Conservation (phyloP, 2,888 invertebrate genomes). For the Rhaphigaster nebulosa region DNA sequence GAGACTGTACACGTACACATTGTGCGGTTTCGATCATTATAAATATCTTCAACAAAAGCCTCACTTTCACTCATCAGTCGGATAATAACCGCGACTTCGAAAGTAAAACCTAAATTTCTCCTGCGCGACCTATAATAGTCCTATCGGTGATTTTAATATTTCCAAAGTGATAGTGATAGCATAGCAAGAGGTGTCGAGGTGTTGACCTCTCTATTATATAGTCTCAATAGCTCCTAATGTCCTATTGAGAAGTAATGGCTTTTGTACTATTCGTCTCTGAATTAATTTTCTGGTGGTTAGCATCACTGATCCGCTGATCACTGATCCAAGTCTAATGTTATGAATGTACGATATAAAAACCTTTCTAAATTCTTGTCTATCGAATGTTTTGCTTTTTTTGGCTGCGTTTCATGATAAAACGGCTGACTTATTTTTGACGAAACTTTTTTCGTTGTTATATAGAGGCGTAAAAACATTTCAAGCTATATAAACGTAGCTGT, state of each 20-base stretch:
- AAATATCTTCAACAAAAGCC: not conserved
- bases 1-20: not conserved
- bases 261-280: not conserved
- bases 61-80: not conserved
- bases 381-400: too few relatives aligned
- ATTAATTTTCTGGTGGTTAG: not conserved
- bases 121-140: not conserved
- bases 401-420: too few relatives aligned
- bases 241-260: not conserved
- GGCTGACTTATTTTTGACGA: too few relatives aligned
- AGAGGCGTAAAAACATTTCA: too few relatives aligned
- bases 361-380: too few relatives aligned
- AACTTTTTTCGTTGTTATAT: too few relatives aligned
- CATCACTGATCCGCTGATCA: not conserved
- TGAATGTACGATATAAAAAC: too few relatives aligned
- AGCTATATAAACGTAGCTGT: too few relatives aligned
- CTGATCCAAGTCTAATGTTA: not conserved
- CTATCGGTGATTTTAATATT: not conserved
- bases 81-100: not conserved
- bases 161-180: not conserved
- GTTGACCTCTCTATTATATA: not conserved
- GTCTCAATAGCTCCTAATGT: not conserved
- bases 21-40: not conserved
- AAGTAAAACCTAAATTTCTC: constrained; percentile 14
- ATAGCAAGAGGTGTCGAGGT: not conserved